Evolutionary conservation across 1,140 invertebrate genomes (phyloP), one percentile per base, ranked within the genome.

Genomic region (Periplaneta americana): DNA sequence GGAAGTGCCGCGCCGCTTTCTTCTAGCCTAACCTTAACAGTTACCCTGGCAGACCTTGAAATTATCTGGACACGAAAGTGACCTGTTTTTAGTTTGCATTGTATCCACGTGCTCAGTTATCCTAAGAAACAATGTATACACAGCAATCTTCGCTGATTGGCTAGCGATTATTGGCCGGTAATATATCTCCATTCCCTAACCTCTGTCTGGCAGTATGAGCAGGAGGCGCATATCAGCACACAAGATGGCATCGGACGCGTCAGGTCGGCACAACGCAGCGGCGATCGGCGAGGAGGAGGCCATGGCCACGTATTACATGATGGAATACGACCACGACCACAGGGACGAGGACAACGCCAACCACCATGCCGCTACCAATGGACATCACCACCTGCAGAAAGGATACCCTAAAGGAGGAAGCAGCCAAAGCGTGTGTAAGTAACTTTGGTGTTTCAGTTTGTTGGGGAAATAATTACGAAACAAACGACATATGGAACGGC

Each of bases 121-220:
- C 39, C 17, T 48, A 22, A 48, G 39, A 48, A 48, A 15, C 13
- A 15, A 22, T 48, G 39, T 48, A 15, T 48, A 18, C 39, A 22
- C 6, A 48, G 13, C 39, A 48, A 48, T 48, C 39, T 6, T 17
- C 39, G 17, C 10, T 48, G 0, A 48, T 48, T 48, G 17, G 39
- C 17, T 48, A 48, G 10, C 10, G 39, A 48, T 48, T 48, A 48
- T 18, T 48, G 11, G 39, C n/a, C n/a, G 39, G 17, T 15, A 5
- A 48, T 48, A 48, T 48, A 48, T 48, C 15, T 17, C 17, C 39
- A 48, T 48, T 48, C 36, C 76, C 83, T 83, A 82, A 74, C 75
- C 35, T 79, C 31, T 80, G 74, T 66, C 76, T 57, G 13, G 57
- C 82, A 33, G 32, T 39, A 57, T 76, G 34, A 48, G 48, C 78